These are phyloP conservation scores for Lutjanus argentimaculatus DNA, from an alignment of 2,797 vertebrate species.

Conservation along the genomic window DNA sequence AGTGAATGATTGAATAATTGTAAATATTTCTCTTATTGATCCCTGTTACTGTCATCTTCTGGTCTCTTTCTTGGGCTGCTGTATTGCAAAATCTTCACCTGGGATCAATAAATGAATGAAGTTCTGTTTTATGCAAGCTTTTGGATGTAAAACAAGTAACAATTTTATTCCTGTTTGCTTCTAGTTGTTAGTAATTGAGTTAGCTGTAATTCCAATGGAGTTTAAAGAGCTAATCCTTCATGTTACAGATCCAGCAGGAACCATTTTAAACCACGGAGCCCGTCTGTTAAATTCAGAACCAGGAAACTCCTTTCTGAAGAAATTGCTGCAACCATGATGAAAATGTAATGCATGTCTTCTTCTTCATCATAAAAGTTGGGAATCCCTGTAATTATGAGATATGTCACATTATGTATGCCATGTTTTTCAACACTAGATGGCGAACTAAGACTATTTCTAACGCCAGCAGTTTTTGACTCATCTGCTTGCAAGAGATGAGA, in stretches of 20 bases:
- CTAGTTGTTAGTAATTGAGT: background rate
- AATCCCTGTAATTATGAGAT: conserved; percentile 2
- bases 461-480: too few relatives aligned
- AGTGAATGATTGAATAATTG: background rate
- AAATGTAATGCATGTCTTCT: background rate
- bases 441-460: conserved; percentile 19
- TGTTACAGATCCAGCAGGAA: background rate
- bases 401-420: background rate
- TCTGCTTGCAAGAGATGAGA: background rate
- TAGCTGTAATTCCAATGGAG: background rate
- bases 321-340: background rate
- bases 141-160: background rate
- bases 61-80: background rate
- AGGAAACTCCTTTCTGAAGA: background rate
- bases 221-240: background rate
- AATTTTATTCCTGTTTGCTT: background rate
- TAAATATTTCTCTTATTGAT: background rate
- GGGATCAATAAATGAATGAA: background rate
- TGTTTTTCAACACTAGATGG: conserved; percentile 69
- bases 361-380: background rate
- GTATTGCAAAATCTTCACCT: background rate
- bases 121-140: background rate
- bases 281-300: background rate
- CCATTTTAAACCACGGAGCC: background rate
- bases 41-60: background rate